These are phyloP conservation scores for Pionites leucogaster DNA, from an alignment of 2,113 vertebrate species.

Conservation along the genomic window DNA sequence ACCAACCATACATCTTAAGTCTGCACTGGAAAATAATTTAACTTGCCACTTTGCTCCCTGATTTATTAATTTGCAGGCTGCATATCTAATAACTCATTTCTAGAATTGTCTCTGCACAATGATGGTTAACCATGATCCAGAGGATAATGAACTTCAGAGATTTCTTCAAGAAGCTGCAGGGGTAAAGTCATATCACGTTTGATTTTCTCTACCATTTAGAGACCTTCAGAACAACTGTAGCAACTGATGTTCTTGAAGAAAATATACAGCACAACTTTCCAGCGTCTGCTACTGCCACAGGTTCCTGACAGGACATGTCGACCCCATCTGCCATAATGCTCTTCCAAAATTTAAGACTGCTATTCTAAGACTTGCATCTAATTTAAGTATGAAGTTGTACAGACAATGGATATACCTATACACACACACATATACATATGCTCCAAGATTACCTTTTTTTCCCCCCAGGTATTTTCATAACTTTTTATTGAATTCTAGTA, in stretches of 20 bases:
- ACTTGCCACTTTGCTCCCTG: not conserved
- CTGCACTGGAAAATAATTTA: not conserved
- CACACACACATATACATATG: fast-evolving
- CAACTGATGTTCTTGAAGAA: not conserved
- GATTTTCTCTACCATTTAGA: not conserved
- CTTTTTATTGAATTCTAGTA: not conserved
- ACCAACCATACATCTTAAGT: not conserved
- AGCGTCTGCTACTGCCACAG: not conserved
- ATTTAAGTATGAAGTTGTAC: not conserved
- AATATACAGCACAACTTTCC: not conserved
- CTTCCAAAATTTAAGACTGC: not conserved
- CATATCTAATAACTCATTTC: not conserved
- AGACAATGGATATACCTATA: not conserved
- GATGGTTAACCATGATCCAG: not conserved
- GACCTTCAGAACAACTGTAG: not conserved
- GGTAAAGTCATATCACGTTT: not conserved
- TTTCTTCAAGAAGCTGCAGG: not conserved
- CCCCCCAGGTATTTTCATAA: not conserved
- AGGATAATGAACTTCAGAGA: fast-evolving
- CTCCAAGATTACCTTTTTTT: not conserved
- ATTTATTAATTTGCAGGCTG: not conserved
- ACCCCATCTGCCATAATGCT: not conserved
- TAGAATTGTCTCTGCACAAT: not conserved
- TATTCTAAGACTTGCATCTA: not conserved
- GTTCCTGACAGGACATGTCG: not conserved